Base-by-base conservation (phyloP, 2,113 vertebrate species). In the Peromyscus leucopus region DNA sequence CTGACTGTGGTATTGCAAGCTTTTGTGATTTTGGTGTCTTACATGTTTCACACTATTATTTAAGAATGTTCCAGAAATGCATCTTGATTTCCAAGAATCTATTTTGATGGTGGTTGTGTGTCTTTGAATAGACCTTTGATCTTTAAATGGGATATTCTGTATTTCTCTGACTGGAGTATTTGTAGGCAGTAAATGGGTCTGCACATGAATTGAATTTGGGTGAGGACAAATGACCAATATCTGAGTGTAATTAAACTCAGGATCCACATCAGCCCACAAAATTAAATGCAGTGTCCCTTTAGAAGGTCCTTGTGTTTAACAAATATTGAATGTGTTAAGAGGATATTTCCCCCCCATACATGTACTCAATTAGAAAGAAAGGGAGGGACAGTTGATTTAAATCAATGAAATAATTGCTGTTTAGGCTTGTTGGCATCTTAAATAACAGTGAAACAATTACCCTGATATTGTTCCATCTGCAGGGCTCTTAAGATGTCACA, bases 401-500 rank as follows among this genome's bases (percentile, higher is more conserved):
- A 98, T 97, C 91, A 83, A 63, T 85, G 48, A 78, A 97, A 98
- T 93, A 98, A 97, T 92, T 96, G 67, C 84, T 96, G 59, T 98
- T 98, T 98, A 98, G 97, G 84, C 74, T 98, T 94, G 51, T 94
- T 97, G 97, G 57, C 95, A 79, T 85, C 93, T 95, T 96, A 93
- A 55, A 84, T 95, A 57, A 69, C 92, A 90, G 79, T n/a, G 79
- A 96, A 93, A 97, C 76, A 92, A 95, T 71, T 96, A 96, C 95
- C 84, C 96, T 76, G 31, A 80, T 96, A 92, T 42, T 97, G 59
- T 97, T 98, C 91, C 96, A 90, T 98, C 98, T 91, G 71, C 85
- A 98, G 90, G 88, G 17, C 95, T 98, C 97, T 98, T 93, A 95
- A 91, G 87, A 97, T 98, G 97, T 98, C 96, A 98, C 95, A 97